Evolutionary conservation across 1,140 invertebrate genomes (phyloP).

Genomic region (Penaeus chinensis): DNA sequence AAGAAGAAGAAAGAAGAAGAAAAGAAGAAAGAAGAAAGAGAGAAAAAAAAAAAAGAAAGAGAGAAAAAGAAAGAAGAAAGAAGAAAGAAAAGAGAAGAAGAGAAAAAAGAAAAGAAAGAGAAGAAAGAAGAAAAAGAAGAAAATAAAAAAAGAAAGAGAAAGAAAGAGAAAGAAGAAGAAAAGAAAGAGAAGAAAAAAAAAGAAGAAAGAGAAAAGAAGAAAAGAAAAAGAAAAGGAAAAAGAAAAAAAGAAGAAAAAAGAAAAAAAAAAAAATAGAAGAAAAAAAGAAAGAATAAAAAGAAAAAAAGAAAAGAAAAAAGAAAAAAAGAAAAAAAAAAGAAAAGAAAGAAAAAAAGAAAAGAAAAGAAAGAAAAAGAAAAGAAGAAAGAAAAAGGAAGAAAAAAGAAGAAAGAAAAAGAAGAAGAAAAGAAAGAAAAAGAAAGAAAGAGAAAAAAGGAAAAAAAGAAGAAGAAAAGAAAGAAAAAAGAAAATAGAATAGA

Average conservation of each 20-base stretch:
- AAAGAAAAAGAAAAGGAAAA: too few relatives aligned
- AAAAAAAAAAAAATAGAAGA: too few relatives aligned
- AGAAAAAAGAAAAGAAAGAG: too few relatives aligned
- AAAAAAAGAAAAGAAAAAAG: background rate
- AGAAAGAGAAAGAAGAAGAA: background rate
- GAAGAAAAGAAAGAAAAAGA: background rate
- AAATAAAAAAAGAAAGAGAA: too few relatives aligned
- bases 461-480: background rate
- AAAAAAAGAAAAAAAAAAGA: background rate
- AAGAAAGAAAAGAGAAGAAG: background rate
- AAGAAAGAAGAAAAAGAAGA: too few relatives aligned
- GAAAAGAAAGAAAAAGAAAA: too few relatives aligned
- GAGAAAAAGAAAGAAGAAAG: background rate
- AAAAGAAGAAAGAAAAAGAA: background rate
- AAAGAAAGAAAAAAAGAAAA: too few relatives aligned
- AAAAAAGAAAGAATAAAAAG: too few relatives aligned
- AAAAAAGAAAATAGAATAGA: background rate
- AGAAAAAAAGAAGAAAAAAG: too few relatives aligned
- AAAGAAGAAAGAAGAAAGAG: too few relatives aligned
- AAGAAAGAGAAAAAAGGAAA: background rate
- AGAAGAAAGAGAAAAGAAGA: background rate
- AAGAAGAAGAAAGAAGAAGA: too few relatives aligned
- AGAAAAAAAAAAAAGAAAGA: conserved; percentile 10
- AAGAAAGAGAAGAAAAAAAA: background rate
- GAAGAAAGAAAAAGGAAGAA: too few relatives aligned